phyloP scores from a whole-genome alignment of 2,113 vertebrate species.

The Hippocampus zosterae region DNA sequence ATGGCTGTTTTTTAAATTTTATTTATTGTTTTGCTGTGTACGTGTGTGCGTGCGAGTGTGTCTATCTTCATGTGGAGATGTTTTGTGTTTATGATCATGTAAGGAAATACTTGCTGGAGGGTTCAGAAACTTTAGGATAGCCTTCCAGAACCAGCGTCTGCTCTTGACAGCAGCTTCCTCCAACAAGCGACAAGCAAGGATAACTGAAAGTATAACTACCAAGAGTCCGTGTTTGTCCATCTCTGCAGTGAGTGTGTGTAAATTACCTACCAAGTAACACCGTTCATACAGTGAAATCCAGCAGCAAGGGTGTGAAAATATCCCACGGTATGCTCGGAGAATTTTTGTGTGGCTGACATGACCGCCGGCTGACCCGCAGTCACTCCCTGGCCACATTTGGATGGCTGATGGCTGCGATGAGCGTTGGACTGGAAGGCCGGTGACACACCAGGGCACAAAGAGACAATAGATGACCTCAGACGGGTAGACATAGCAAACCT shows the following conservation, averaged over 20 bases:
- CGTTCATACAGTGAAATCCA: conserved; percentile 2
- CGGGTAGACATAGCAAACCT: conserved; percentile 71
- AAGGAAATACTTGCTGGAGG: conserved; percentile 51
- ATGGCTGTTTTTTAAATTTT: conserved; percentile 27
- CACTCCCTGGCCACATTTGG: conserved; percentile 55
- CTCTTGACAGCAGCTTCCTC: conserved; percentile 29
- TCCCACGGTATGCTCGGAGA: conserved; percentile 17
- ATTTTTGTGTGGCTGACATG: conserved; percentile 44
- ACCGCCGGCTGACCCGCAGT: conserved; percentile 54
- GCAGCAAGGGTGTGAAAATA: conserved; percentile 6
- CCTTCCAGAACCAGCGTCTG: conserved; percentile 50
- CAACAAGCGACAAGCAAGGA: no score
- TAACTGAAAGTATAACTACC: no score
- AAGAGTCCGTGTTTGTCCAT: no score
- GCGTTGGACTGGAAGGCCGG: conserved; percentile 46
- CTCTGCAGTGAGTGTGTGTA: neutral
- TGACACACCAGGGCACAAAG: conserved; percentile 53
- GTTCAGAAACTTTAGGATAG: conserved; percentile 53
- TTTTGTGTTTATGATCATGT: conserved; percentile 30
- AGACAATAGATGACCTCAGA: conserved; percentile 69
- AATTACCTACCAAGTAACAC: neutral
- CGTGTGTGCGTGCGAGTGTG: conserved; percentile 21
- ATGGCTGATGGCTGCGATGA: conserved; percentile 60
- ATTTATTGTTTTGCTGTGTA: conserved; percentile 44
- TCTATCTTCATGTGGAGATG: conserved; percentile 19